A percentile compares a stretch with the other conserved stretches of the same genome.
Evolutionary conservation across 2,888 invertebrate species (phyloP).

Genomic region (Monopis laevigella): DNA sequence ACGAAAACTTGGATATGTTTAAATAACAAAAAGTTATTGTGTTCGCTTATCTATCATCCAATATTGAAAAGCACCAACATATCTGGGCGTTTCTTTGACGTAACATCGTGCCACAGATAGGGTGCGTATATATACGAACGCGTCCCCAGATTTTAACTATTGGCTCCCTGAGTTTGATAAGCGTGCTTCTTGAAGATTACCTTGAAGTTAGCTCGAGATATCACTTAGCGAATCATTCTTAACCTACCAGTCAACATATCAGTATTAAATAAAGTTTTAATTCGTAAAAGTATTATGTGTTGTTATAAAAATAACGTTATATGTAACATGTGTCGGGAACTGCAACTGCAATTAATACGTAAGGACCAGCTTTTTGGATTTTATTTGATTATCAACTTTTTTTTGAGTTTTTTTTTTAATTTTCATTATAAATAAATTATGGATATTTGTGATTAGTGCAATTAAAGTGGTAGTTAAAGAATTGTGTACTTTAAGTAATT

Average conservation of each 20-base stretch:
- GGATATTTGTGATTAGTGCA: too few relatives aligned
- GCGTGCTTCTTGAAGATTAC: slow-evolving; percentile 32
- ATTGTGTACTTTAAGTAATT: too few relatives aligned
- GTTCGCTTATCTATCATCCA: slow-evolving; percentile 44
- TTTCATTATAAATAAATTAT: too few relatives aligned
- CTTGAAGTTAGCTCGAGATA: slow-evolving; percentile 14
- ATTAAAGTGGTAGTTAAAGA: too few relatives aligned
- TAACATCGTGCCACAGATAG: slow-evolving; percentile 57
- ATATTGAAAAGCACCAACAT: slow-evolving; percentile 54
- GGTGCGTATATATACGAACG: slow-evolving; percentile 21
- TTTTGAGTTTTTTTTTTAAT: too few relatives aligned
- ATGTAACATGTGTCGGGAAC: slow-evolving; percentile 57
- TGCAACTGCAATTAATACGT: slow-evolving; percentile 50
- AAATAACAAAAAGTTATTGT: slow-evolving; percentile 39
- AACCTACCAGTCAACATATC: slow-evolving; percentile 1
- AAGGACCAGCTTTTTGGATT: too few relatives aligned
- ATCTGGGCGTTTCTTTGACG: slow-evolving; percentile 64
- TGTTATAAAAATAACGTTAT: slow-evolving; percentile 55
- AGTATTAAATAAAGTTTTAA: slow-evolving; percentile 12
- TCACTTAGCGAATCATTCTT: neutral
- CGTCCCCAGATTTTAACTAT: slow-evolving; percentile 38
- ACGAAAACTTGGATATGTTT: slow-evolving; percentile 25
- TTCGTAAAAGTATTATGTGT: slow-evolving; percentile 34
- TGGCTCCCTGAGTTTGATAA: slow-evolving; percentile 59
- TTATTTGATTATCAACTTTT: too few relatives aligned